Base-by-base conservation (phyloP, 2,888 invertebrate species). In the Eristalis pertinax region DNA sequence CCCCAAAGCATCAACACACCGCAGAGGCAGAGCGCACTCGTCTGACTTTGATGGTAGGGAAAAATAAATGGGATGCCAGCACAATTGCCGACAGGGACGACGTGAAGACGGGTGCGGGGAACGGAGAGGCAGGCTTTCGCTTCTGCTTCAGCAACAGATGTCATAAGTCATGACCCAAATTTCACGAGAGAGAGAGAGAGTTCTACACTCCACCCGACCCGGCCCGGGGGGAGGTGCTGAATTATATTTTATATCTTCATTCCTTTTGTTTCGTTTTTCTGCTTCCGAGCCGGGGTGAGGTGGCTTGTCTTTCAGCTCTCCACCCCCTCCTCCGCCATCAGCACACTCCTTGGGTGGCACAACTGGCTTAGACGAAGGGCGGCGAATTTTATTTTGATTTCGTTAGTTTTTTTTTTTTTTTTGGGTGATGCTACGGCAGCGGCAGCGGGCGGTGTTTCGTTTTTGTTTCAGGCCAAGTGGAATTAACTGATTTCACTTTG, bases 151-250 rank as follows among this genome's bases (percentile, higher is more conserved):
- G 88, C 84, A 88, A 88, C 88, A 88, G 88, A 84, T 88, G 88
- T 88, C 88, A 85, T 84, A 84, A 88, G 81, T 88, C 88, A 88
- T 85, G 88, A 85, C 84, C 88, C 78, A 82, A 82, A 88, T 88
- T 78, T 78, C 75, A 81, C 75, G 72, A 84, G 58, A 62, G 84
- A 82, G 68, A 72, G 72, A 84, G 58, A 62, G 84, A 82, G 68
- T 64, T 75, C 32, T 32, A 1, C 32, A 32, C 4, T 8, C 22
- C 67, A 13, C 24, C 60, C n/a, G n/a, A 35, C n/a, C 7, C 22
- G 11, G 65, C 15, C 22, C 11, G 41, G 22, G 32, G 26, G 4
- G 72, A 58, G 38, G 63, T 32, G 7, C 60, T 58, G 74, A 80
- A 88, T 79, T 86, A 72, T 78, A 87, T 79, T 83, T 76, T 75